Evolutionary conservation across 2,797 vertebrate species (phyloP).

Genomic region (Streptopelia turtur): DNA sequence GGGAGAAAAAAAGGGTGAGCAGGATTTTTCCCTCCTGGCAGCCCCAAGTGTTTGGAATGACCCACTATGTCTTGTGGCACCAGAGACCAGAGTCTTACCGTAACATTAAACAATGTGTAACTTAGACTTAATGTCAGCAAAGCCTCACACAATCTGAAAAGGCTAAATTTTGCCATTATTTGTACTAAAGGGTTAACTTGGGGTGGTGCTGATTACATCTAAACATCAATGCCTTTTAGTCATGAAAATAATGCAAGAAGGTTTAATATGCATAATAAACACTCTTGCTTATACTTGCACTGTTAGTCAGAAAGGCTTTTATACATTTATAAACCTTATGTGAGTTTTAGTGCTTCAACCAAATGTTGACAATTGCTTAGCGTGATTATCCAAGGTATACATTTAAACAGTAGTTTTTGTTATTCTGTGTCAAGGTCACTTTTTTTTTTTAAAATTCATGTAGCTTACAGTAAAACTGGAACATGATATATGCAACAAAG

Average conservation of each 20-base stretch:
- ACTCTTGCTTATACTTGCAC: background rate
- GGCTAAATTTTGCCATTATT: background rate
- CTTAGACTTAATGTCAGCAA: background rate
- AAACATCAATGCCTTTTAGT: slow-evolving; percentile 41
- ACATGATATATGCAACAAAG: slow-evolving; percentile 36
- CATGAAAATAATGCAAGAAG: background rate
- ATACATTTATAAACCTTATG: background rate
- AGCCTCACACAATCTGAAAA: background rate
- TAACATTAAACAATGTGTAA: background rate
- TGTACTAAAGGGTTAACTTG: background rate
- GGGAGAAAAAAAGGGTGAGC: background rate
- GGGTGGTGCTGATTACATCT: background rate
- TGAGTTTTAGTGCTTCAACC: background rate
- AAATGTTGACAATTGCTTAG: background rate
- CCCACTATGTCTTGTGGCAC: background rate
- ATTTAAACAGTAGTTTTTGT: background rate
- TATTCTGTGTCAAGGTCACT: background rate
- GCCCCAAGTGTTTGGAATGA: background rate
- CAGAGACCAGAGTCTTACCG: background rate
- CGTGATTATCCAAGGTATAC: background rate
- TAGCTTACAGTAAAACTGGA: slow-evolving; percentile 40
- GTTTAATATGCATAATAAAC: background rate
- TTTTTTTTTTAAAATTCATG: background rate
- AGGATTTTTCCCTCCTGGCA: background rate
- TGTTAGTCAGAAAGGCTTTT: background rate